Evolutionary conservation across 2,113 vertebrate genomes (phyloP).

Genomic region (Lutjanus erythropterus): DNA sequence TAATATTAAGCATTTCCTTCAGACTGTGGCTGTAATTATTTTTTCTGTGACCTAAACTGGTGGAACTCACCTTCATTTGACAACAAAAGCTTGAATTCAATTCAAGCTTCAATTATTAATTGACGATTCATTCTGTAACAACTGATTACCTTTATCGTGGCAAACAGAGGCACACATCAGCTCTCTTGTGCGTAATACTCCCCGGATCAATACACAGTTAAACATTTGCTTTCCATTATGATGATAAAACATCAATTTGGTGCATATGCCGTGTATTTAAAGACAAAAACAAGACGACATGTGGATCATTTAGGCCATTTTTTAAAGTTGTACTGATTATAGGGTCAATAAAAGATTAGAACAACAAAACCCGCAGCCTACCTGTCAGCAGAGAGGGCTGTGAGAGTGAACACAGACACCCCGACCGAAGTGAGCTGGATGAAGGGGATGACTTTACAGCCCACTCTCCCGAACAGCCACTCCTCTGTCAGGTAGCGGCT

Average conservation of each 20-base stretch:
- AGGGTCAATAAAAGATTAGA: not conserved
- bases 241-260: not conserved
- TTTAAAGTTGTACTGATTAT: not conserved
- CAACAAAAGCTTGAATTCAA: not conserved
- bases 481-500: conserved; percentile 93
- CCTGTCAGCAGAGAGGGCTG: conserved; percentile 97
- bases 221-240: conserved; percentile 6
- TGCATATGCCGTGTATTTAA: not conserved
- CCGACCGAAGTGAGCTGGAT: conserved; percentile 98
- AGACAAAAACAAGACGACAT: not conserved
- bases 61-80: not conserved
- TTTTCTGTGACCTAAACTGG: too few relatives aligned
- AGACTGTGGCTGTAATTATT: not conserved
- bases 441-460: conserved; percentile 97
- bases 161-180: not conserved
- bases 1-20: not conserved
- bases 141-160: not conserved
- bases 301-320: not conserved
- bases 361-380: conserved; percentile 62
- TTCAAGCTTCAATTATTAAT: not conserved
- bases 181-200: not conserved
- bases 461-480: conserved; percentile 95
- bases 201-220: not conserved
- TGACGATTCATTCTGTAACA: not conserved
- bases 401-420: conserved; percentile 98